Base-by-base conservation (phyloP, 2,797 vertebrate genomes). In the Garrulus glandarius region DNA sequence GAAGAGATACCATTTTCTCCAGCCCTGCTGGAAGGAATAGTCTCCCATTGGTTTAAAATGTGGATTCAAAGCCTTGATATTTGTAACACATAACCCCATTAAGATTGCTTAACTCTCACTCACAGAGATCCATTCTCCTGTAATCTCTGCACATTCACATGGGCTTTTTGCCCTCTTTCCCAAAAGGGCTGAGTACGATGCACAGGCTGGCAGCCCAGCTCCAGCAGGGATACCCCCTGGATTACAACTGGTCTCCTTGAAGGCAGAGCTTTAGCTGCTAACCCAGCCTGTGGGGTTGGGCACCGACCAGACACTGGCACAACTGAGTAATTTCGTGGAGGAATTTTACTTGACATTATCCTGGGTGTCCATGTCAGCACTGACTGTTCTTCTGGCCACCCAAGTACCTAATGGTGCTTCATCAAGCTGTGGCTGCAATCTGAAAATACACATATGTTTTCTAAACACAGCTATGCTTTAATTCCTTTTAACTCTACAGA, bases 401-500 rank as follows among this genome's bases (percentile, higher is more conserved):
- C 93, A 92, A 84, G 85, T n/a, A 27, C 34, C 76, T 82, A 84
- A 92, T 29, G 43, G 86, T 2, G 9, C 39, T 90, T 86, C 52
- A 68, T 75, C 76, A 74, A 80, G 65, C 64, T 47, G 24, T 24
- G 63, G 84, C 68, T 70, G 53, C 75, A 92, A 90, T 76, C 76
- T 88, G 75, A 89, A 92, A 79, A 79, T 20, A 47, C 61, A 29
- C 53, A 23, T 13, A 26, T 55, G 70, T 36, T 81, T 84, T 77
- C 89, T 75, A 93, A 95, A 89, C 70, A 89, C 15, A 34, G 93
- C 74, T 49, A 43, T 14, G 84, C 46, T 90, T 87, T 71, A 77
- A 78, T 65, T 92, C 76, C 84, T 94, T 95, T 95, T 89, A 92
- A 95, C 77, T 92, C 63, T 23, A 11, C 77, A 86, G 91, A 92